Evolutionary conservation across 2,113 vertebrate genomes (phyloP).

Genomic region (Seriola dumerili): DNA sequence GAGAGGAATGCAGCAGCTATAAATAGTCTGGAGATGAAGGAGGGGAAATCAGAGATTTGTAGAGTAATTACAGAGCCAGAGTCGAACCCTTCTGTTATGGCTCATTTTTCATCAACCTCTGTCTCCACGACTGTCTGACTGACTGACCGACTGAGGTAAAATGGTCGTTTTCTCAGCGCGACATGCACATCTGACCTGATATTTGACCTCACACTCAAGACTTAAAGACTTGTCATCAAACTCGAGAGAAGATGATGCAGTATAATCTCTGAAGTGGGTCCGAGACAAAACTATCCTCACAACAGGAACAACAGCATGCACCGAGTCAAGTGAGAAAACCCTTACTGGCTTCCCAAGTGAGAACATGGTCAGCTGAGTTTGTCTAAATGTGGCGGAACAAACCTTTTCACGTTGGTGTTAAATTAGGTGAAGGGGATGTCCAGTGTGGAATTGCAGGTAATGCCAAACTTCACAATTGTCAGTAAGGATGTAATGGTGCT

Average conservation of each 20-base stretch:
- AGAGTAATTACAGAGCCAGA: constrained; percentile 78
- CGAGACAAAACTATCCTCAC: too few relatives aligned
- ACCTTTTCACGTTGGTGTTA: neutral
- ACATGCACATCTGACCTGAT: constrained; percentile 54
- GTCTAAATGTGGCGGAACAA: neutral
- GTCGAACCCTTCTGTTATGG: constrained; percentile 76
- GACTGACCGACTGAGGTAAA: constrained; percentile 62
- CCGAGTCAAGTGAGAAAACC: neutral
- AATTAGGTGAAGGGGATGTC: too few relatives aligned
- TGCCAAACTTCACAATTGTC: too few relatives aligned
- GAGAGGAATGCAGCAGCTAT: constrained; percentile 76
- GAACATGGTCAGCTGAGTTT: neutral
- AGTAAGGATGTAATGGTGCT: too few relatives aligned
- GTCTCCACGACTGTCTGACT: constrained; percentile 77
- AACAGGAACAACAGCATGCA: neutral
- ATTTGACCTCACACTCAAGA: constrained; percentile 36
- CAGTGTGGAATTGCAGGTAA: too few relatives aligned
- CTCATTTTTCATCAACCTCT: constrained; percentile 78
- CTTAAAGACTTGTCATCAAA: neutral
- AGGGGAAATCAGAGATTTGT: constrained; percentile 82
- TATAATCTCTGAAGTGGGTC: neutral
- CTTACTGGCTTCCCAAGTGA: too few relatives aligned
- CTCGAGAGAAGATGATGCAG: neutral
- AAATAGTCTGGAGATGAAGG: constrained; percentile 79
- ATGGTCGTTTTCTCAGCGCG: constrained; percentile 40